phyloP scores from a whole-genome alignment of 1,140 invertebrate species.

The Cotesia chilonis region DNA sequence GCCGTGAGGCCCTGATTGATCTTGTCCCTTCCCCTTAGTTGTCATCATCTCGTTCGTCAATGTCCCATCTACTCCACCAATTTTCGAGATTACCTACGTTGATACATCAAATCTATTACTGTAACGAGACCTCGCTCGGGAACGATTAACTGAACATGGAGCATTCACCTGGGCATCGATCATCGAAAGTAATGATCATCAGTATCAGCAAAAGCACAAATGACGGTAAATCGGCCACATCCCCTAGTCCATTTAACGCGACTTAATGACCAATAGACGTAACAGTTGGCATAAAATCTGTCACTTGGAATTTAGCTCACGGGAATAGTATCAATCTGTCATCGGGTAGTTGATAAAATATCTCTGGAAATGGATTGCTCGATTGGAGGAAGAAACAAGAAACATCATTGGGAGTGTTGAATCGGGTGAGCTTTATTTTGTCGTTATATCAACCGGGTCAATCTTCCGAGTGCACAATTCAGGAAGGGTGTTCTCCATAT shows the following conservation, averaged over 20 bases:
- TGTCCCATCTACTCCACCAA: no score
- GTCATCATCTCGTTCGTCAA: no score
- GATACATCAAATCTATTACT: no score
- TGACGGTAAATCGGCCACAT: conserved; percentile 30
- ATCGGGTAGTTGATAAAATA: conserved; percentile 44
- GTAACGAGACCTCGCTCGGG: no score
- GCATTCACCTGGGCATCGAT: conserved; percentile 1
- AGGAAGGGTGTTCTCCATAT: conserved; percentile 55
- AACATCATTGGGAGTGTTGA: conserved; percentile 22
- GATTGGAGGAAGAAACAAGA: conserved; percentile 8
- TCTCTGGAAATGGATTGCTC: no score
- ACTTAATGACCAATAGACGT: conserved; percentile 50
- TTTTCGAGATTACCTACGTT: no score
- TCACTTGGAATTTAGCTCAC: conserved; percentile 54
- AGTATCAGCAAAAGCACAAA: background rate
- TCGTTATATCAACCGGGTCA: conserved; percentile 58
- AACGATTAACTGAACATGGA: no score
- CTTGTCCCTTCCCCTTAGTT: no score
- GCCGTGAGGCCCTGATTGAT: no score
- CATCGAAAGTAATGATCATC: background rate
- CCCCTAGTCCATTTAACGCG: conserved; percentile 49
- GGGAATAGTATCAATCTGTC: conserved; percentile 66
- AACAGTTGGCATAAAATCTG: conserved; percentile 67
- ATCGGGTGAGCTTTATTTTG: conserved; percentile 19
- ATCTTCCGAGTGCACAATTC: conserved; percentile 60